Evolutionary conservation across 2,113 vertebrate species (phyloP).

Genomic region (Hemiscyllium ocellatum): DNA sequence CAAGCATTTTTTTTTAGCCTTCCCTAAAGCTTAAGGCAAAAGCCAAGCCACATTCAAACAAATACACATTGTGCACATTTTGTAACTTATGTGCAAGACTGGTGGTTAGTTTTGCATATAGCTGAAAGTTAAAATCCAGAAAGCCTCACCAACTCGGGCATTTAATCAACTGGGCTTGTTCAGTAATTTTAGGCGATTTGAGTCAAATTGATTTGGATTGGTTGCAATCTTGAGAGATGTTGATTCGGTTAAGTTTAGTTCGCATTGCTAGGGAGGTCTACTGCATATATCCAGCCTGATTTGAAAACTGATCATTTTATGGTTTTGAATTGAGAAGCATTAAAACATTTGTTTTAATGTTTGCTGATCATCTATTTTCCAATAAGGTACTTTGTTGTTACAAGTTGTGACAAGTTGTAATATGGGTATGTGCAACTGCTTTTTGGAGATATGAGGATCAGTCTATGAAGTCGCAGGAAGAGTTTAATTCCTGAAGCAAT

Average conservation of each 20-base stretch:
- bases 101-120: not conserved
- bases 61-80: not conserved
- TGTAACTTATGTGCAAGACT: not conserved
- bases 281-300: not conserved
- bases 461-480: not conserved
- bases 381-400: not conserved
- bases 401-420: not conserved
- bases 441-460: not conserved
- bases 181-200: not conserved
- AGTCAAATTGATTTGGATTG: not conserved
- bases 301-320: not conserved
- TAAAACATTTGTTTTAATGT: not conserved
- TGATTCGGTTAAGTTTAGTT: not conserved
- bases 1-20: not conserved
- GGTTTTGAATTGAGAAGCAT: not conserved
- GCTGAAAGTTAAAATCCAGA: not conserved
- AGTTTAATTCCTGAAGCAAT: not conserved
- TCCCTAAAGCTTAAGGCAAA: not conserved
- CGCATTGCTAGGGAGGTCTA: not conserved
- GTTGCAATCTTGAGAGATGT: not conserved
- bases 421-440: not conserved
- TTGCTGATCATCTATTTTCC: not conserved
- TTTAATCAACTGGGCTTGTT: not conserved
- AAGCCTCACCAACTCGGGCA: not conserved
- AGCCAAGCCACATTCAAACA: constrained; percentile 25